These are phyloP conservation scores for Euwallacea similis DNA, from an alignment of 1,140 invertebrate genomes.

Conservation along the genomic window DNA sequence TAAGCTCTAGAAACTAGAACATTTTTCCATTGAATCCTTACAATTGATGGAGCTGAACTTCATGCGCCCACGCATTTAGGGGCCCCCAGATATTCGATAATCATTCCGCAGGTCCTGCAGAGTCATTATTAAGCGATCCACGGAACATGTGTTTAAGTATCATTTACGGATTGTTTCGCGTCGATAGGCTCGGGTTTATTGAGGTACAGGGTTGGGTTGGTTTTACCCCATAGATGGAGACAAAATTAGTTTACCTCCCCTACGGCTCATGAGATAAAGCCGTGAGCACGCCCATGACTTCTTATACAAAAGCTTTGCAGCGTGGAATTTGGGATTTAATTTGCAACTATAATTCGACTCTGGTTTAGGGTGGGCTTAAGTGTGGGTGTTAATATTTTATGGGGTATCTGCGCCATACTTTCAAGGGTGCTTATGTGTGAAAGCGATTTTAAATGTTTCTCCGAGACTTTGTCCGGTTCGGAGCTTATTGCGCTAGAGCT, in stretches of 20 bases:
- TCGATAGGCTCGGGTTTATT: conserved; percentile 37
- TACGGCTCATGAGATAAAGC: not conserved
- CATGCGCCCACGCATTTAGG: conserved; percentile 14
- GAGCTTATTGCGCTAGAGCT: too few relatives aligned
- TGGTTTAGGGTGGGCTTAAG: conserved; percentile 6
- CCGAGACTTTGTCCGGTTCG: too few relatives aligned
- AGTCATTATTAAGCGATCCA: conserved; percentile 46
- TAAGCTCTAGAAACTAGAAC: too few relatives aligned
- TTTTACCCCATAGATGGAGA: conserved; percentile 7
- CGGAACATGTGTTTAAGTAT: conserved; percentile 45
- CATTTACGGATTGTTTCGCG: conserved; percentile 43
- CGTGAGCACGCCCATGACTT: not conserved
- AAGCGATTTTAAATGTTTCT: not conserved
- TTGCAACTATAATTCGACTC: conserved; percentile 27
- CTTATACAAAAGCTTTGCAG: conserved; percentile 8
- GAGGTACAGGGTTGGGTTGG: not conserved
- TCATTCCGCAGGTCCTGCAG: conserved; percentile 35
- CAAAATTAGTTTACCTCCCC: not conserved
- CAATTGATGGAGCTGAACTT: not conserved
- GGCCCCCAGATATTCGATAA: conserved; percentile 39
- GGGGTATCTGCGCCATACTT: conserved; percentile 6
- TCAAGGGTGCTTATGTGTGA: conserved; percentile 4
- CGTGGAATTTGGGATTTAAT: conserved; percentile 25
- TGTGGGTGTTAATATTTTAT: conserved; percentile 21
- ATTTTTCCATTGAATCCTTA: too few relatives aligned